phyloP scores from a whole-genome alignment of 1,140 invertebrate genomes.

The Neoseiulus cucumeris region DNA sequence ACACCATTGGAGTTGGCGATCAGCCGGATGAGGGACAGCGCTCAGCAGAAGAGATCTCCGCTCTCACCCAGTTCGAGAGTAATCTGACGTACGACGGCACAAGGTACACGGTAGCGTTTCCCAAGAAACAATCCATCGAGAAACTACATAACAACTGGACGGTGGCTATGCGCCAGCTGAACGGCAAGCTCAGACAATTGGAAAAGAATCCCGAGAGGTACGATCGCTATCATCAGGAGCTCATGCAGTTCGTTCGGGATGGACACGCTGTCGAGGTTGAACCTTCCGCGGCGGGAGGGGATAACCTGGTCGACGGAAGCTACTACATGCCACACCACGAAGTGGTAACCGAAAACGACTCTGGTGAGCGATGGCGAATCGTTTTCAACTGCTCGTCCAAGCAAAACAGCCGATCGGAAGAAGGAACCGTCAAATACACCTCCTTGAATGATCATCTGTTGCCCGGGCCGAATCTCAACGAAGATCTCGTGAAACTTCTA shows the following conservation, averaged over 20 bases:
- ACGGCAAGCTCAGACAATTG: neutral
- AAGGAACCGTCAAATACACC: too few species aligned
- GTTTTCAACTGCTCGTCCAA: too few species aligned
- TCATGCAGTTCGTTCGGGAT: neutral
- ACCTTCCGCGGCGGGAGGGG: too few species aligned
- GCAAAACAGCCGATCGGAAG: too few species aligned
- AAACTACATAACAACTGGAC: neutral
- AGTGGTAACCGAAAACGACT: neutral
- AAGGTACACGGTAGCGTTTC: neutral
- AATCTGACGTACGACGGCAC: neutral
- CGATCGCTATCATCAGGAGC: neutral
- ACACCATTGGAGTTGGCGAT: neutral
- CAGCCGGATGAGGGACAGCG: neutral
- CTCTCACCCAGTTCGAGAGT: neutral
- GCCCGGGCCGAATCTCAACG: neutral
- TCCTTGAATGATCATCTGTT: constrained; percentile 12
- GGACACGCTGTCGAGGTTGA: neutral
- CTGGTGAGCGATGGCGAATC: too few species aligned
- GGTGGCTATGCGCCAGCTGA: neutral
- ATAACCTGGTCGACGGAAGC: neutral
- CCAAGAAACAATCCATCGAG: neutral
- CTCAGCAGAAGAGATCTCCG: neutral
- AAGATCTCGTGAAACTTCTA: neutral
- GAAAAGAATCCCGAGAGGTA: neutral
- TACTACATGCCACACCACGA: neutral